Evolutionary conservation across 2,113 vertebrate species (phyloP).

Genomic region (Myxocyprinus asiaticus): DNA sequence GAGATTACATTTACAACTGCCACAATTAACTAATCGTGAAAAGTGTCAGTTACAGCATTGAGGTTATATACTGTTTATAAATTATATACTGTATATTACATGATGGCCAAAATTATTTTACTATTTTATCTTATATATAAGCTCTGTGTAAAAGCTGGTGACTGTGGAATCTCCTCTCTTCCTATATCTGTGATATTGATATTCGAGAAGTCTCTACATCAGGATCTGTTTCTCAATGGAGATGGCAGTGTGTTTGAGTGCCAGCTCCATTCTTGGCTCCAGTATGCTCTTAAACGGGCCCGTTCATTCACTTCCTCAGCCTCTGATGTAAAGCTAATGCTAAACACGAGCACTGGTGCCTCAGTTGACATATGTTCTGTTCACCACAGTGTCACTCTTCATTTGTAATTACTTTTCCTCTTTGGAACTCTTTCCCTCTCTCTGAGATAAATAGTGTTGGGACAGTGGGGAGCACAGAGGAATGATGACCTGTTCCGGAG

Average conservation of each 20-base stretch:
- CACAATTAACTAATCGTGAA: too few species aligned
- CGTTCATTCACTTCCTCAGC: slow-evolving; percentile 86
- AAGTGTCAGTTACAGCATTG: too few species aligned
- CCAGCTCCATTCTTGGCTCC: slow-evolving; percentile 63
- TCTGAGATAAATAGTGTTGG: slow-evolving; percentile 82
- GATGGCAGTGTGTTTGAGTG: slow-evolving; percentile 82
- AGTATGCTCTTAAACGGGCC: slow-evolving; percentile 95
- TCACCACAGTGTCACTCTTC: slow-evolving; percentile 91
- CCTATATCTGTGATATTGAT: neutral
- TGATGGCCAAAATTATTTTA: too few species aligned
- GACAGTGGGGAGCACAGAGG: slow-evolving; percentile 78
- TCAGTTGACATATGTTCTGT: slow-evolving; percentile 93
- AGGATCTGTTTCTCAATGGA: slow-evolving; percentile 82
- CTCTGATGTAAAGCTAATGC: slow-evolving; percentile 66
- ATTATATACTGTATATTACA: too few species aligned
- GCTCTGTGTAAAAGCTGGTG: neutral
- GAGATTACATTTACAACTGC: too few species aligned
- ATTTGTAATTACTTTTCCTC: slow-evolving; percentile 89
- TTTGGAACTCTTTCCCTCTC: slow-evolving; percentile 62
- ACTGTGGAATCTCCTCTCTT: neutral
- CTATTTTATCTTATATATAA: too few species aligned
- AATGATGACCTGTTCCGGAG: slow-evolving; percentile 87
- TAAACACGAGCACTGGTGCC: slow-evolving; percentile 53
- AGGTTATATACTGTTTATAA: too few species aligned
- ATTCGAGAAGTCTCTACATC: slow-evolving; percentile 80